phyloP scores from a whole-genome alignment of 2,888 invertebrate species.

The Cremastinae sp. region DNA sequence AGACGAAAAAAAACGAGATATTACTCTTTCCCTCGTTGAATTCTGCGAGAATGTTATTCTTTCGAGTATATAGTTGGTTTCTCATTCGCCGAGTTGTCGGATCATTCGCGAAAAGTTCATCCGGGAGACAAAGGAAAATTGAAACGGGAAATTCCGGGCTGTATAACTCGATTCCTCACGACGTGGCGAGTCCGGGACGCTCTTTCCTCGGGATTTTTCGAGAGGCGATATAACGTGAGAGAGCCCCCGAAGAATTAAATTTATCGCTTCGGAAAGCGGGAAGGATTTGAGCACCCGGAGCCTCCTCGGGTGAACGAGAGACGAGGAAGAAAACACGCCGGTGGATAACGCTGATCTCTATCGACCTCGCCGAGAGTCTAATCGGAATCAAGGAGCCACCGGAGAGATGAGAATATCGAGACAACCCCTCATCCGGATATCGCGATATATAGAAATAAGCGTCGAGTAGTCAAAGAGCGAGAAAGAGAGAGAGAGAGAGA shows the following conservation, averaged over 20 bases:
- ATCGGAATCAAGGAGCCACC: constrained; percentile 57
- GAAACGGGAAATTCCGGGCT: no score
- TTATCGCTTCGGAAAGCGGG: constrained; percentile 40
- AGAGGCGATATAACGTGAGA: constrained; percentile 1
- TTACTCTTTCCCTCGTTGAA: no score
- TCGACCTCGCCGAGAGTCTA: constrained; percentile 51
- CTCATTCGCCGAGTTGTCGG: no score
- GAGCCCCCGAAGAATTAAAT: constrained; percentile 36
- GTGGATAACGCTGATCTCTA: constrained; percentile 43
- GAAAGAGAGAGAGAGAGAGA: neutral
- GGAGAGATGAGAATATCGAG: constrained; percentile 45
- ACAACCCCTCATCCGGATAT: constrained; percentile 20
- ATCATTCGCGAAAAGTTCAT: no score
- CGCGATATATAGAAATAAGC: neutral
- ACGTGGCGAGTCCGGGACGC: neutral
- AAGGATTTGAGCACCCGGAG: constrained; percentile 22
- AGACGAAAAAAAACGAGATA: no score
- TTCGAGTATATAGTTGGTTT: no score
- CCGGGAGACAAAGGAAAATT: no score
- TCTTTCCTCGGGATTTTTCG: no score
- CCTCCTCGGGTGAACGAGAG: neutral
- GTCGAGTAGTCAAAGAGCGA: constrained; percentile 4
- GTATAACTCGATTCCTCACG: no score
- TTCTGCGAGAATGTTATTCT: no score
- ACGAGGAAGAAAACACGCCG: constrained; percentile 8